Conservation (phyloP, 2,888 invertebrate genomes). For the Dicranocentrus wangi region DNA sequence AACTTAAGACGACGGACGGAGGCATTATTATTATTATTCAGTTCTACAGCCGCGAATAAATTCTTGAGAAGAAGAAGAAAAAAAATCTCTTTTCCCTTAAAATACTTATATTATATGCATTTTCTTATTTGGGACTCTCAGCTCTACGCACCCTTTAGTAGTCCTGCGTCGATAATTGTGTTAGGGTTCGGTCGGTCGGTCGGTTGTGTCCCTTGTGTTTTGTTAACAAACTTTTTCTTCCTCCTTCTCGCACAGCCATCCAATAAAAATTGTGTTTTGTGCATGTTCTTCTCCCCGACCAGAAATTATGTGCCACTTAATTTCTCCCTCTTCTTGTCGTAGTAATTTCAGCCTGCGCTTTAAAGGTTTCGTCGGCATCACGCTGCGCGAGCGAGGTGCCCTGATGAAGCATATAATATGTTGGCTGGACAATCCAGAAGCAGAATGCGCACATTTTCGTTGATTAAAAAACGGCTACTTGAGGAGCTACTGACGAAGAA, state of each 20-base stretch:
- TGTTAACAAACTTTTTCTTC: constrained; percentile 33
- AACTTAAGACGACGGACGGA: constrained; percentile 10
- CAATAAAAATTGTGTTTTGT: constrained; percentile 14
- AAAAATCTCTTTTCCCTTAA: constrained; percentile 2
- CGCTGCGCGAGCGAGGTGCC: constrained; percentile 22
- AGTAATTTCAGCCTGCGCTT: constrained; percentile 22
- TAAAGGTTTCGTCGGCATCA: constrained; percentile 26
- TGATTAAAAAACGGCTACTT: constrained; percentile 4
- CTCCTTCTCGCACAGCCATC: constrained; percentile 15
- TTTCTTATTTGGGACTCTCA: too few species aligned
- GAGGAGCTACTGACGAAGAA: neutral
- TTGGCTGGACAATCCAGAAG: constrained; percentile 41
- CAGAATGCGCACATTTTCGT: neutral
- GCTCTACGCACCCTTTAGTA: too few species aligned
- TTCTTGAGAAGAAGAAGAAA: neutral
- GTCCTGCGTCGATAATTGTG: constrained; percentile 16
- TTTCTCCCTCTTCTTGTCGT: constrained; percentile 32
- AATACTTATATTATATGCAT: constrained; percentile 8
- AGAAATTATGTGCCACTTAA: constrained; percentile 47
- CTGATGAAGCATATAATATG: neutral
- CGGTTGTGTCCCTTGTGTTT: too few species aligned
- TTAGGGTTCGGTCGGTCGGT: too few species aligned
- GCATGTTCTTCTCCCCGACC: too few species aligned
- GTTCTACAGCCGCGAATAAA: constrained; percentile 52
- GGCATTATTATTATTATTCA: constrained; percentile 19